Conservation (phyloP, 2,113 vertebrate species). For the Pseudopipra pipra region DNA sequence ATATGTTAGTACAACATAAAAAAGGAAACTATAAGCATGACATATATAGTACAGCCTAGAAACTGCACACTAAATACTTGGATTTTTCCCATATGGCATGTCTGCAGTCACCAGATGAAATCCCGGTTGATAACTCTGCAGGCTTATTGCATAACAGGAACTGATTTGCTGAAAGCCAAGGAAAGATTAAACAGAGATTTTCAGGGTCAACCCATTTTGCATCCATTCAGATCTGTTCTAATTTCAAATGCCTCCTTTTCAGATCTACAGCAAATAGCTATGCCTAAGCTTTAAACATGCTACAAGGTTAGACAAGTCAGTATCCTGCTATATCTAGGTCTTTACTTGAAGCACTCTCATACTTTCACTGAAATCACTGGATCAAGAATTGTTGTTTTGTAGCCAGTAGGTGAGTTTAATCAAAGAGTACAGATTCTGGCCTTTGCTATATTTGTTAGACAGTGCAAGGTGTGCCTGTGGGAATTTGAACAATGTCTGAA, state of each 20-base stretch:
- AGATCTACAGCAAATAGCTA: background rate
- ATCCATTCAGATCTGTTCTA: slow-evolving; percentile 33
- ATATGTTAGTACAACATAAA: background rate
- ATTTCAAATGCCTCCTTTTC: slow-evolving; percentile 49
- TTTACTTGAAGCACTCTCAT: background rate
- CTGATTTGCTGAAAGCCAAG: slow-evolving; percentile 41
- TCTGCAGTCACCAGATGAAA: slow-evolving; percentile 21
- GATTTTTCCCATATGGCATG: slow-evolving; percentile 15
- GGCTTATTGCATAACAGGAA: slow-evolving; percentile 54
- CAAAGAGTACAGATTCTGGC: background rate
- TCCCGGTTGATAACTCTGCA: slow-evolving; percentile 20
- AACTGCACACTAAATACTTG: background rate
- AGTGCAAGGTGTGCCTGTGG: background rate
- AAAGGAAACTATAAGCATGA: background rate
- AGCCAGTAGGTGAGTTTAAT: background rate
- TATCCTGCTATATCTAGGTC: background rate
- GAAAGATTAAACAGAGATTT: slow-evolving; percentile 66
- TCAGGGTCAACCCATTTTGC: slow-evolving; percentile 32
- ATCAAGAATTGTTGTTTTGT: background rate
- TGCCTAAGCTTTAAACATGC: slow-evolving; percentile 28
- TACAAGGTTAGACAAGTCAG: slow-evolving; percentile 13
- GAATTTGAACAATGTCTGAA: background rate
- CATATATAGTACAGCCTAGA: background rate
- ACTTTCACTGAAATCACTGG: background rate
- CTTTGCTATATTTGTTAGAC: background rate